Evolutionary conservation across 1,140 invertebrate species (phyloP).

Genomic region (Drosophila tsacasi): DNA sequence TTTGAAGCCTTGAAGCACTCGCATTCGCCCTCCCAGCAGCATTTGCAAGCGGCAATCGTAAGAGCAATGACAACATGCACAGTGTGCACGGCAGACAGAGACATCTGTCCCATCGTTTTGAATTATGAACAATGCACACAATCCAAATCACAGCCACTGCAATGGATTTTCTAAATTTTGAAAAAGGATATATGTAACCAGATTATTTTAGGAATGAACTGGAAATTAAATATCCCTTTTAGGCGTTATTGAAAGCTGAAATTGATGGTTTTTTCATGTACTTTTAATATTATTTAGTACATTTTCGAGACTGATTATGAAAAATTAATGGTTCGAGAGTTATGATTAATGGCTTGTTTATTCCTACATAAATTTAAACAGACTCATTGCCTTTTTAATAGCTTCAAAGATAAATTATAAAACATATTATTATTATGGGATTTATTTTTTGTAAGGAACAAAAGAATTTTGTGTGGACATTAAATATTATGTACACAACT

Average conservation of each 20-base stretch:
- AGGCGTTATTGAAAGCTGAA: background rate
- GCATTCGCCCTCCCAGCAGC: slow-evolving; percentile 38
- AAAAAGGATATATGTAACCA: background rate
- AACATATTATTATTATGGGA: background rate
- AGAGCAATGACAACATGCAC: slow-evolving; percentile 47
- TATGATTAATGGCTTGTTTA: background rate
- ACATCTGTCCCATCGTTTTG: slow-evolving; percentile 18
- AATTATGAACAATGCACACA: slow-evolving; percentile 13
- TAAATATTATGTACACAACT: too few relatives aligned
- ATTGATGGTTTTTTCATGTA: background rate
- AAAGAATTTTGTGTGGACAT: too few relatives aligned
- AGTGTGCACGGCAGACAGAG: slow-evolving; percentile 4
- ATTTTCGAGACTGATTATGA: background rate
- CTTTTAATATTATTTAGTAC: background rate
- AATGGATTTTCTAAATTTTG: background rate
- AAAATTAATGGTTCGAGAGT: background rate
- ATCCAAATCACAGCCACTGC: background rate
- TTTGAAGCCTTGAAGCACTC: slow-evolving; percentile 60
- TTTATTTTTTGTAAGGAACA: background rate
- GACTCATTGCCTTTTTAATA: background rate
- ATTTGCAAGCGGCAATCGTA: slow-evolving; percentile 28
- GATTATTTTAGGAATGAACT: background rate
- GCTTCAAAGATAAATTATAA: background rate
- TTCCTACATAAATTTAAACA: background rate
- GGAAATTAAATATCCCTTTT: background rate